Conservation (phyloP, 2,888 invertebrate genomes). For the Acronicta leporina region DNA sequence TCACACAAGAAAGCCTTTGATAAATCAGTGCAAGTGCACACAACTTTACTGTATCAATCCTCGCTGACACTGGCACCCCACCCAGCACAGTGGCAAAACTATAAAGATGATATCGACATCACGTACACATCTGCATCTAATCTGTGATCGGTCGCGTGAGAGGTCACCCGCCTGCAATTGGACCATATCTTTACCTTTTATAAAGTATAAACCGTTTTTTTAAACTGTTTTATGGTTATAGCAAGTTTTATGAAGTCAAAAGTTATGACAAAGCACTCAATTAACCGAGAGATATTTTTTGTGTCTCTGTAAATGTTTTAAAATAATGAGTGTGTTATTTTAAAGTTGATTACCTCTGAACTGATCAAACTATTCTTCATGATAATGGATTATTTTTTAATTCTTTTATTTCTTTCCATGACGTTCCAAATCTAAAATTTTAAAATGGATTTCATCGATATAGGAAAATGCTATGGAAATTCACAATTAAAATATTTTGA, state of each 20-base stretch:
- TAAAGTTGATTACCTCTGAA: too few relatives aligned
- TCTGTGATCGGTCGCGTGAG: slow-evolving; percentile 63
- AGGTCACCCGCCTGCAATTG: slow-evolving; percentile 64
- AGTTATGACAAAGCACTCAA: neutral
- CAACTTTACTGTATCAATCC: neutral
- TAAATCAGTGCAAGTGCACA: too few relatives aligned
- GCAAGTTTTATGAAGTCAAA: neutral
- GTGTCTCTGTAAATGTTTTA: neutral
- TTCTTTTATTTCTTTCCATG: too few relatives aligned
- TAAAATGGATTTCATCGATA: too few relatives aligned
- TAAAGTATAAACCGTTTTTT: slow-evolving; percentile 25
- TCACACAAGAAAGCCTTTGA: too few relatives aligned
- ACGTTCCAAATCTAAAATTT: too few relatives aligned
- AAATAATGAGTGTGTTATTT: neutral
- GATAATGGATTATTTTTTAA: too few relatives aligned
- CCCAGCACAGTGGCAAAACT: slow-evolving; percentile 52
- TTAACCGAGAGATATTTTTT: neutral
- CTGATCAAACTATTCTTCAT: too few relatives aligned
- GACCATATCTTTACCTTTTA: slow-evolving; percentile 58
- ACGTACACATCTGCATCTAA: slow-evolving; percentile 74
- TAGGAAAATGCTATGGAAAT: too few relatives aligned
- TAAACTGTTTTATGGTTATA: neutral
- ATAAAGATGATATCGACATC: slow-evolving; percentile 71
- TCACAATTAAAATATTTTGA: too few relatives aligned
- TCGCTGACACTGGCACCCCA: slow-evolving; percentile 54